Percentiles rank a stretch among this genome's conserved stretches.
Conservation (phyloP, 2,797 vertebrate species). For the Protonibea diacanthus region DNA sequence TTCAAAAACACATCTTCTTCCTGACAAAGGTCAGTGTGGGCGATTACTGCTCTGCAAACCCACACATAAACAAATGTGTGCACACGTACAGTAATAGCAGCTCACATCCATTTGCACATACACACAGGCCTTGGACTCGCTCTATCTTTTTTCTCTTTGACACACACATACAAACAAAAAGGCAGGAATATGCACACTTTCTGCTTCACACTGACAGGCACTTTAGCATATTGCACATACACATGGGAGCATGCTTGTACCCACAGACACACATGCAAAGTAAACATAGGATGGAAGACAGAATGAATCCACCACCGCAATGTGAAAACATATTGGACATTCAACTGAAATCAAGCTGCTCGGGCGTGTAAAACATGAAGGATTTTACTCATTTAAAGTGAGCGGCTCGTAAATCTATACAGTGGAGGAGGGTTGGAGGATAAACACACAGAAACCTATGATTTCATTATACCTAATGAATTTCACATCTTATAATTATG, state of each 20-base stretch:
- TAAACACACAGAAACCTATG: constrained; percentile 36
- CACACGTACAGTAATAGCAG: constrained; percentile 51
- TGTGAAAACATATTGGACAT: constrained; percentile 11
- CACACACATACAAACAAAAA: constrained; percentile 25
- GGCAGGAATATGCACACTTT: constrained; percentile 30
- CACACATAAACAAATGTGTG: constrained; percentile 73
- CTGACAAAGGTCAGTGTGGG: constrained; percentile 65
- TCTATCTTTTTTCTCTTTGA: constrained; percentile 8
- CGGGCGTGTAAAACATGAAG: constrained; percentile 4
- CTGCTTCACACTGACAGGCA: constrained; percentile 8
- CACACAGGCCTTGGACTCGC: constrained; percentile 8
- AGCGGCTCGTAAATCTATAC: constrained; percentile 32
- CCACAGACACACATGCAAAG: constrained; percentile 15
- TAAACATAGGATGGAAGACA: background rate
- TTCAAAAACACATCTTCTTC: constrained; percentile 54
- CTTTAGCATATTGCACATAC: constrained; percentile 30
- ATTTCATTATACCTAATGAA: background rate
- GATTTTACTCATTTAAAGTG: constrained; percentile 22
- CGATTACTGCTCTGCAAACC: constrained; percentile 66
- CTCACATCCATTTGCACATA: constrained; percentile 46
- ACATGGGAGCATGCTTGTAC: constrained; percentile 21
- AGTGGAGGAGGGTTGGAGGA: constrained; percentile 10
- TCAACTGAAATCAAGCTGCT: constrained; percentile 23
- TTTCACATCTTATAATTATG: constrained; percentile 11
- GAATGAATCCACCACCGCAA: constrained; percentile 26